A percentile compares a stretch with the other conserved stretches of the same genome.
phyloP scores from a whole-genome alignment of 2,797 vertebrate species.

The Phalanger gymnotis region DNA sequence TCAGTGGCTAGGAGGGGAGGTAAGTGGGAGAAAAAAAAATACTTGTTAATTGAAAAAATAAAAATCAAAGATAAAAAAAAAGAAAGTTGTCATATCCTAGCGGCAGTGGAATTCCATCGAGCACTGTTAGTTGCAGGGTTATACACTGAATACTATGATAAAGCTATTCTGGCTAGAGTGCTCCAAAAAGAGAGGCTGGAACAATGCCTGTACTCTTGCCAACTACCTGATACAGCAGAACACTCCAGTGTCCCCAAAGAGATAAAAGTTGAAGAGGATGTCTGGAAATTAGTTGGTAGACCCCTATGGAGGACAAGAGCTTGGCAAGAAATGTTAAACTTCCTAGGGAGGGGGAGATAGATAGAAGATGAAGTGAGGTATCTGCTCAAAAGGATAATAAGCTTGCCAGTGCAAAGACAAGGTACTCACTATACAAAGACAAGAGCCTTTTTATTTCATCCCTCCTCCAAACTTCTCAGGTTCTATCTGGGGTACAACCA shows the following conservation, averaged over 20 bases:
- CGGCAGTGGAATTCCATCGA: background rate
- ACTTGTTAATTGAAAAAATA: background rate
- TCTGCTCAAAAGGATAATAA: background rate
- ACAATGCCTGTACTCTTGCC: background rate
- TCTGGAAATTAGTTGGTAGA: background rate
- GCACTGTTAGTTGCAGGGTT: background rate
- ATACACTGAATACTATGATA: background rate
- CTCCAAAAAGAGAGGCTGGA: background rate
- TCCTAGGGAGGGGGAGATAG: background rate
- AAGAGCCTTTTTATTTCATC: background rate
- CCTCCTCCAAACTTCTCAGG: background rate
- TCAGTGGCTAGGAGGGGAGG: background rate
- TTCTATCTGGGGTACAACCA: background rate
- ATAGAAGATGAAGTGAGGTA: background rate
- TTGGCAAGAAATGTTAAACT: background rate
- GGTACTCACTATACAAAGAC: background rate
- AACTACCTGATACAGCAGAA: background rate
- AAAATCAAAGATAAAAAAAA: background rate
- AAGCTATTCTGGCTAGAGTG: background rate
- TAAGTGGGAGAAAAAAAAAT: background rate
- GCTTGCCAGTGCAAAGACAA: background rate
- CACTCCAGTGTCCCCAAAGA: background rate
- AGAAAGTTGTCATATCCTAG: background rate
- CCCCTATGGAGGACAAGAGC: background rate
- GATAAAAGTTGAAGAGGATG: background rate